Base-by-base conservation (phyloP, 2,113 vertebrate species). In the Ptyas mucosa region DNA sequence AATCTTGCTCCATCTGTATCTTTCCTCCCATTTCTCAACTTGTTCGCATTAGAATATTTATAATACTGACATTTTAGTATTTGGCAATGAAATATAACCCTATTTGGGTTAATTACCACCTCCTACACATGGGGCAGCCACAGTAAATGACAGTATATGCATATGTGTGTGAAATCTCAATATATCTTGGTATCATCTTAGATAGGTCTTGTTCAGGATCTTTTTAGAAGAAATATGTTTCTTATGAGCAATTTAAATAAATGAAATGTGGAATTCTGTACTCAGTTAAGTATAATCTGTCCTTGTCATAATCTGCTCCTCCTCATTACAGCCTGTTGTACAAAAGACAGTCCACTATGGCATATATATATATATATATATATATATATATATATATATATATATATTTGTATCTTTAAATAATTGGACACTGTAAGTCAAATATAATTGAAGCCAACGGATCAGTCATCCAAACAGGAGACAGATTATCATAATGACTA, bases 71-170 rank as follows among this genome's bases (percentile, higher is more conserved):
- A 95, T 96, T 96, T 93, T 95, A 94, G 5, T 52, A 94, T 96
- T 96, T 96, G 93, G 49, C 92, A 95, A 92, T 94, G 95, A 96
- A 96, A 95, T 95, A 93, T 34, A 94, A 90, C 94, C 57, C 95
- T 94, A 92, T 93, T 94, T 93, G 85, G 26, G 93, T 96, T 97
- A 97, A 95, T 96, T 95, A 93, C 85, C 57, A 85, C 43, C 95
- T 96, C 94, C 94, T 93, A 95, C 53, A 89, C 91, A 92, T 53
- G 34, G 94, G 89, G 91, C 87, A 97, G 95, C n/a, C 93, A 55
- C 88, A 94, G 0, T 90, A 94, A 94, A 57, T 86, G 81, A 92
- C 11, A 94, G 87, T 75, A 81, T 95, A 39, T 20, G n/a, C 15
- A 15, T 81, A 21, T 81, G 18, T 81, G 34, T 81, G 18, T 81